Percentiles rank a stretch among this genome's conserved stretches.
These are phyloP conservation scores for Zophobas morio DNA, from an alignment of 1,140 invertebrate species.

Conservation along the genomic window DNA sequence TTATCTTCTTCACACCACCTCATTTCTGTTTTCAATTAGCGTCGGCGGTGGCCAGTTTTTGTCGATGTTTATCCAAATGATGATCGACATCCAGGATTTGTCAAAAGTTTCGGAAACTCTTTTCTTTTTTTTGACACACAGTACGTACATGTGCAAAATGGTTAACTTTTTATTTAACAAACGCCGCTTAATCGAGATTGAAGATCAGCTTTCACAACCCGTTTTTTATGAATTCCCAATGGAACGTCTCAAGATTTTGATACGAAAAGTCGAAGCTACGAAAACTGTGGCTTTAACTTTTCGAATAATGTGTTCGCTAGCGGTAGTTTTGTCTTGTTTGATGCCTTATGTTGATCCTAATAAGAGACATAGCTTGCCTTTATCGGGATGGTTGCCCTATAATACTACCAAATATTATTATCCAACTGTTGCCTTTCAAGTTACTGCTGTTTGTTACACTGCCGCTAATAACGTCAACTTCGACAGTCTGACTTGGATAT, in stretches of 20 bases:
- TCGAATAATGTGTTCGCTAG: conserved; percentile 26
- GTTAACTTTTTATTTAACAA: conserved; percentile 18
- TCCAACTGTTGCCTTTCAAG: conserved; percentile 22
- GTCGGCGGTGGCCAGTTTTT: not conserved
- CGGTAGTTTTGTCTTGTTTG: conserved; percentile 27
- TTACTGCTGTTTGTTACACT: conserved; percentile 36
- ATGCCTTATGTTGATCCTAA: conserved; percentile 44
- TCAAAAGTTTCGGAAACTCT: conserved; percentile 25
- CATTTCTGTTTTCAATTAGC: not conserved
- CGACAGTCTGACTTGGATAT: conserved; percentile 40
- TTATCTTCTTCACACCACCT: not conserved
- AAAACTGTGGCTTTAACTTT: conserved; percentile 17
- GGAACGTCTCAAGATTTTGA: too few species aligned
- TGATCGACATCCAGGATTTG: conserved; percentile 3
- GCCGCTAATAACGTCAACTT: conserved; percentile 48
- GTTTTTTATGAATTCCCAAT: conserved; percentile 2
- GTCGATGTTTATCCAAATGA: conserved; percentile 4
- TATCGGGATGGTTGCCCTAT: conserved; percentile 49
- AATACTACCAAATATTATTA: conserved; percentile 41
- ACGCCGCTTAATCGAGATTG: conserved; percentile 21
- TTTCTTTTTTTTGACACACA: conserved; percentile 22
- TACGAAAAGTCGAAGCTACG: not conserved
- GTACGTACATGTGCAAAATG: conserved; percentile 18
- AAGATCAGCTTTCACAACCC: conserved; percentile 3
- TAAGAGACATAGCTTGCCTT: conserved; percentile 22